These are phyloP conservation scores for Ganaspis brasiliensis DNA, from an alignment of 2,888 invertebrate species.

Conservation along the genomic window DNA sequence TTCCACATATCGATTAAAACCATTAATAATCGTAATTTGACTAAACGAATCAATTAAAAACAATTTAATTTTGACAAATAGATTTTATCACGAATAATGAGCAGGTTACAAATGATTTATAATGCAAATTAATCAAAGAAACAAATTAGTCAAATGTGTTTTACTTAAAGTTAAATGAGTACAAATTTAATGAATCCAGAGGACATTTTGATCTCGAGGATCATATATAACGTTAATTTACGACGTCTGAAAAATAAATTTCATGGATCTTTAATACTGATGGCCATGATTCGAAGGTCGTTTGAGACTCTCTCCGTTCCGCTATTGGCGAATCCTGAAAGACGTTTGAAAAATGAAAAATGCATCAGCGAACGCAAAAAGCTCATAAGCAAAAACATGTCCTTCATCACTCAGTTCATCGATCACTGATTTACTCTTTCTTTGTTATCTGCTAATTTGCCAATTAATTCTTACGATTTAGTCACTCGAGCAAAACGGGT, in stretches of 20 bases:
- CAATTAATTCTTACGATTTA: slow-evolving; percentile 50
- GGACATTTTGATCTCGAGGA: neutral
- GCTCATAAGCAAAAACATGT: slow-evolving; percentile 60
- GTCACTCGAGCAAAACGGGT: slow-evolving; percentile 53
- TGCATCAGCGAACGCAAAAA: slow-evolving; percentile 46
- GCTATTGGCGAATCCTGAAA: slow-evolving; percentile 23
- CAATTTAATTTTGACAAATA: neutral
- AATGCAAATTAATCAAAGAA: slow-evolving; percentile 1
- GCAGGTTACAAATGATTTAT: neutral
- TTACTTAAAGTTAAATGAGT: slow-evolving; percentile 15
- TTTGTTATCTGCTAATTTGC: slow-evolving; percentile 58
- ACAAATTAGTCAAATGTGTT: slow-evolving; percentile 4
- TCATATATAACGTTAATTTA: slow-evolving; percentile 40
- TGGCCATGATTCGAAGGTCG: slow-evolving; percentile 63
- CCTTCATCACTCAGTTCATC: slow-evolving; percentile 65
- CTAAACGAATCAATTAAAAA: too few relatives aligned
- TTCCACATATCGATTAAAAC: too few relatives aligned
- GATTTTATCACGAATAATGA: neutral
- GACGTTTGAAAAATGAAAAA: slow-evolving; percentile 43
- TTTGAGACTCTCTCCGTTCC: slow-evolving; percentile 30
- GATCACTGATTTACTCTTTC: slow-evolving; percentile 49
- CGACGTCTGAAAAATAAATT: slow-evolving; percentile 34
- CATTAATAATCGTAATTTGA: too few relatives aligned
- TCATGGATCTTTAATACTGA: slow-evolving; percentile 25
- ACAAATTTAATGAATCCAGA: slow-evolving; percentile 12